These are phyloP conservation scores for Bedellia somnulentella DNA, from an alignment of 2,888 invertebrate species.

Conservation along the genomic window DNA sequence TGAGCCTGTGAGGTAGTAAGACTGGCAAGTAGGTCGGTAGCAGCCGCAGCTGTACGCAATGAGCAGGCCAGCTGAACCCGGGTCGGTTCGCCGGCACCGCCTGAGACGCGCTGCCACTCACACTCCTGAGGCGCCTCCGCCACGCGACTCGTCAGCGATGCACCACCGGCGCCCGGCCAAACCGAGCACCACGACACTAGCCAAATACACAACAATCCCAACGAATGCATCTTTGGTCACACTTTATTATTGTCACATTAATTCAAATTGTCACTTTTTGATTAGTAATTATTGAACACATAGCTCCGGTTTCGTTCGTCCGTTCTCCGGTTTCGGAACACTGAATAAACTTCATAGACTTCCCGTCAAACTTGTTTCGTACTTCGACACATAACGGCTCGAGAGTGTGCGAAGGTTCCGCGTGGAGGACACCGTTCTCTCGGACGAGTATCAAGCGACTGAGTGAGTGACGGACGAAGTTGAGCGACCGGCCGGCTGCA, in stretches of 20 bases:
- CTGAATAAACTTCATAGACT: conserved; percentile 53
- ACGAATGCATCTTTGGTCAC: conserved; percentile 48
- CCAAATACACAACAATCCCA: conserved; percentile 46
- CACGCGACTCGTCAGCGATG: conserved; percentile 51
- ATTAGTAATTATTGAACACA: conserved; percentile 41
- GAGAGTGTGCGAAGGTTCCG: conserved; percentile 20
- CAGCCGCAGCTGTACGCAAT: conserved; percentile 67
- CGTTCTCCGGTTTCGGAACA: conserved; percentile 28
- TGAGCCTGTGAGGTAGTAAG: conserved; percentile 68
- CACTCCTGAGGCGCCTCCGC: conserved; percentile 73
- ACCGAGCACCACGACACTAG: conserved; percentile 40
- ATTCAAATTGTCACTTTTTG: conserved; percentile 47
- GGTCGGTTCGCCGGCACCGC: conserved; percentile 55
- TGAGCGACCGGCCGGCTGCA: conserved; percentile 37
- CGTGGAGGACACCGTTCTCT: conserved; percentile 24
- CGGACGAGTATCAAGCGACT: conserved; percentile 31
- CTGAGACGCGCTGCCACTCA: conserved; percentile 67
- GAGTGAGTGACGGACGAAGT: conserved; percentile 32
- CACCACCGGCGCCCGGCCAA: conserved; percentile 35
- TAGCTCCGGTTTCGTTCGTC: conserved; percentile 21
- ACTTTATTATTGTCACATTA: conserved; percentile 49
- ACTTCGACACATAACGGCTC: conserved; percentile 52
- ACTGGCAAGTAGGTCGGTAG: conserved; percentile 65
- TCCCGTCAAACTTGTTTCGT: conserved; percentile 61
- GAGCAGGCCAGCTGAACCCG: conserved; percentile 66